Percentiles rank a stretch among this genome's conserved stretches.
Evolutionary conservation across 2,888 invertebrate species (phyloP).

Genomic region (Drosophila neoperkinsi): DNA sequence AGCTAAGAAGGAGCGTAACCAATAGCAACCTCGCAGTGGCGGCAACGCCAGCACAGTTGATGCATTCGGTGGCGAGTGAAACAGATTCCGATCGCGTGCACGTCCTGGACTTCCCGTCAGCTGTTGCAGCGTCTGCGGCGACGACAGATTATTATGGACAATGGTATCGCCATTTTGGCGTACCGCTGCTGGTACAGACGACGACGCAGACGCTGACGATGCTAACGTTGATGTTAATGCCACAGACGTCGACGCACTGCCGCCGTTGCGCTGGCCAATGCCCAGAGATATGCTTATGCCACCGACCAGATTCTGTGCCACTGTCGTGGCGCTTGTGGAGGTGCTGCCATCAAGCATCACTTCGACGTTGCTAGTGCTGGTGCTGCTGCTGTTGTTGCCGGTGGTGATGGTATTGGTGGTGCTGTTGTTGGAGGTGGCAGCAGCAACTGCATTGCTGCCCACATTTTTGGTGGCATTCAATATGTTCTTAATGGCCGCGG

Average conservation of each 20-base stretch:
- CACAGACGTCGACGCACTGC: slow-evolving; percentile 36
- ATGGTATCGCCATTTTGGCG: slow-evolving; percentile 66
- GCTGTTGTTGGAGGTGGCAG: slow-evolving; percentile 31
- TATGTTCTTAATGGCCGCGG: slow-evolving; percentile 82
- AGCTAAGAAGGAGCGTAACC: slow-evolving; percentile 52
- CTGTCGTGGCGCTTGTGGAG: slow-evolving; percentile 49
- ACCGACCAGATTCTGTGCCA: slow-evolving; percentile 79
- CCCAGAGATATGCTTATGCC: slow-evolving; percentile 82
- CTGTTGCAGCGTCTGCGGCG: slow-evolving; percentile 83
- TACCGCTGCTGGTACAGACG: slow-evolving; percentile 12
- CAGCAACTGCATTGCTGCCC: slow-evolving; percentile 61
- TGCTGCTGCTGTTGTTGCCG: slow-evolving; percentile 26
- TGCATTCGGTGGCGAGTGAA: slow-evolving; percentile 83
- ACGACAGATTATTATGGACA: slow-evolving; percentile 61
- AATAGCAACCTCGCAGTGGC: slow-evolving; percentile 84
- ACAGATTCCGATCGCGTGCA: slow-evolving; percentile 85
- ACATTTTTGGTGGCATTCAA: slow-evolving; percentile 83
- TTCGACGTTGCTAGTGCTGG: slow-evolving; percentile 19
- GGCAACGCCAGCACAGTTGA: slow-evolving; percentile 83
- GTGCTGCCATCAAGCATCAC: slow-evolving; percentile 29
- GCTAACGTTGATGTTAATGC: slow-evolving; percentile 22
- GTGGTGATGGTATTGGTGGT: slow-evolving; percentile 7
- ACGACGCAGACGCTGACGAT: slow-evolving; percentile 31
- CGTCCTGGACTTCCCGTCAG: slow-evolving; percentile 85
- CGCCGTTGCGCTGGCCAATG: slow-evolving; percentile 72